Base-by-base conservation (phyloP, 2,888 invertebrate species). In the Andrena fulva region DNA sequence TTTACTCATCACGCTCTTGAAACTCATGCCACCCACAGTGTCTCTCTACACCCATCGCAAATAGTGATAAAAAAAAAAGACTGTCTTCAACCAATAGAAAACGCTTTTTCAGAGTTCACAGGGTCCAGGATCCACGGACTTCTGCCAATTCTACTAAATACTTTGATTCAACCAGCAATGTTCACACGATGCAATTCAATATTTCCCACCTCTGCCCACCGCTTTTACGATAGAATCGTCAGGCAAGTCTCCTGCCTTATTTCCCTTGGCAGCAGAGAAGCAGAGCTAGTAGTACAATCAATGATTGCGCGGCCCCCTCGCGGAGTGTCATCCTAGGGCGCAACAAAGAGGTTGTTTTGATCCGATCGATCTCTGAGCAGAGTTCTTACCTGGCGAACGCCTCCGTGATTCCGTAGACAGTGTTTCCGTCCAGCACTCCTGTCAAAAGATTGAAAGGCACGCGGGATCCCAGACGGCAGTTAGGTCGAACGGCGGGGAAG, bases 401-500 rank as follows among this genome's bases (percentile, higher is more conserved):
- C 91, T 98, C 98, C 70, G 96, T 97, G 6, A 97, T 97, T 62
- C 98, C 98, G 91, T 98, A 98, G 1, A 98, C 97, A 2, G 98
- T 98, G 92, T 98, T 98, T 68, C 96, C 98, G 94, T 98, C 98
- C 52, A 98, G 95, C 29, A 97, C 96, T 35, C 97, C 97, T 2
- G 98, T 98, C 48, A 98, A 94, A 0, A 97, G 97, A 93, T 98
- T 98, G 94, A 97, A 98, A 75, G 97, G 98, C 74, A 96, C 95
- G 89, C 98, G 96, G 31, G 98, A 98, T 77, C 98, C 98, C 89
- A 98, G 95, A 92, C 97, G 96, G 94, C 98, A 98, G 89, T 98
- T 97, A 68, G 98, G 97, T 90, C 98, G 95, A 10, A 97, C 97
- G 1, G 97, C 97, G 16, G 98, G 98, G 94, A 98, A 97, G 56